phyloP scores from a whole-genome alignment of 2,797 vertebrate species.

The Phalloptychus januarius region DNA sequence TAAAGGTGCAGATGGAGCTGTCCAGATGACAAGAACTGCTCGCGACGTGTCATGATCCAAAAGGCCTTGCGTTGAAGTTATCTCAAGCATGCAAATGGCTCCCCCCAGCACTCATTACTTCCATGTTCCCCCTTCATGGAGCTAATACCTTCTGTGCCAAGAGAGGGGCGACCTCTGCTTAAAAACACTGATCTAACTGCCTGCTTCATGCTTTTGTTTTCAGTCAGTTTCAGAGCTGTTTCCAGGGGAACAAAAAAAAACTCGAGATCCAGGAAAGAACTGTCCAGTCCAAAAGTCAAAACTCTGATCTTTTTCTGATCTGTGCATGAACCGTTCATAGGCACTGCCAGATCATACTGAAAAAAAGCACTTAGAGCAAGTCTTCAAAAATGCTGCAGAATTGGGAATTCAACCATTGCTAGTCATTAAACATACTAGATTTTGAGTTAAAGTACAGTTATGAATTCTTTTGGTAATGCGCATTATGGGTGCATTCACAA shows the following conservation, averaged over 20 bases:
- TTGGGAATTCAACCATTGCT: background rate
- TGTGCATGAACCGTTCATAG: background rate
- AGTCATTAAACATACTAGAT: background rate
- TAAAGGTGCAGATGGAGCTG: slow-evolving; percentile 99
- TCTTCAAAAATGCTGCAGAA: background rate
- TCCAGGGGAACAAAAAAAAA: slow-evolving; percentile 28
- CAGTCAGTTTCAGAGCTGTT: slow-evolving; percentile 40
- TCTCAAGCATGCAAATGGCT: slow-evolving; percentile 96
- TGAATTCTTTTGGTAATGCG: background rate
- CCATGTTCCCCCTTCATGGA: slow-evolving; percentile 91
- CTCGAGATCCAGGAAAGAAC: slow-evolving; percentile 25
- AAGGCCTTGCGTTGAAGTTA: slow-evolving; percentile 90
- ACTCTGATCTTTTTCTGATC: background rate
- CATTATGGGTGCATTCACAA: no score
- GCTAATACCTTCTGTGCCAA: slow-evolving; percentile 90
- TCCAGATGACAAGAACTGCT: slow-evolving; percentile 96
- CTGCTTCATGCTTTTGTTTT: slow-evolving; percentile 55
- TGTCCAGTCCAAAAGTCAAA: background rate
- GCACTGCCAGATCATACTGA: background rate
- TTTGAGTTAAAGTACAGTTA: background rate
- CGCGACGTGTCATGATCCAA: slow-evolving; percentile 96
- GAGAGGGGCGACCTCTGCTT: slow-evolving; percentile 81
- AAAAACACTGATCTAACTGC: slow-evolving; percentile 73
- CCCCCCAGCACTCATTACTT: slow-evolving; percentile 91
- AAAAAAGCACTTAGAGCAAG: background rate